Evolutionary conservation across 2,888 invertebrate species (phyloP).

Genomic region (Plagodis pulveraria): DNA sequence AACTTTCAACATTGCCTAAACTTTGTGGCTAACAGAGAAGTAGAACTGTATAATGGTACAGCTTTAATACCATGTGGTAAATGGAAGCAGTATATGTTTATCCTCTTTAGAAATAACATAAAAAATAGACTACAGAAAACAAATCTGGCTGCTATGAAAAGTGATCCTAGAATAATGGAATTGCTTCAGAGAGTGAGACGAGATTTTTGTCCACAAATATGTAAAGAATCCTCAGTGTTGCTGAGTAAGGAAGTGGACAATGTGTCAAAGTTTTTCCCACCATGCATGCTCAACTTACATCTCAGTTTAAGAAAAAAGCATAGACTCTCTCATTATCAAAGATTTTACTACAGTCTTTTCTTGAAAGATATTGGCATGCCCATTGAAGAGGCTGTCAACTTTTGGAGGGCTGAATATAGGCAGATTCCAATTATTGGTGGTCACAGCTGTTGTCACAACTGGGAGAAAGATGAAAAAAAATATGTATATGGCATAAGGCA

Average conservation of each 20-base stretch:
- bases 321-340: constrained; percentile 86
- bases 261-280: constrained; percentile 79
- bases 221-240: constrained; percentile 41
- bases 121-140: constrained; percentile 56
- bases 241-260: constrained; percentile 70
- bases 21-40: constrained; percentile 80
- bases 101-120: constrained; percentile 77
- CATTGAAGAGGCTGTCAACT: constrained; percentile 85
- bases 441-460: constrained; percentile 85
- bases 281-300: constrained; percentile 88
- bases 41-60: constrained; percentile 79
- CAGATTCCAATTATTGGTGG: constrained; percentile 65
- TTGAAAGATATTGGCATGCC: constrained; percentile 89
- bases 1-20: constrained; percentile 83
- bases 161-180: constrained; percentile 67
- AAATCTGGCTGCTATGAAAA: constrained; percentile 51
- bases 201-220: constrained; percentile 42
- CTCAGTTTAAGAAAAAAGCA: constrained; percentile 80
- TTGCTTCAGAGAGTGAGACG: constrained; percentile 56
- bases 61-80: constrained; percentile 82
- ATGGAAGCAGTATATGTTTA: constrained; percentile 80
- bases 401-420: constrained; percentile 88
- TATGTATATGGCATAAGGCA: constrained; percentile 89
- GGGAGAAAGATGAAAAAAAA: constrained; percentile 86
- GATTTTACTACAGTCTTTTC: constrained; percentile 88